These are phyloP conservation scores for Caretta caretta DNA, from an alignment of 2,113 vertebrate genomes.

Conservation along the genomic window DNA sequence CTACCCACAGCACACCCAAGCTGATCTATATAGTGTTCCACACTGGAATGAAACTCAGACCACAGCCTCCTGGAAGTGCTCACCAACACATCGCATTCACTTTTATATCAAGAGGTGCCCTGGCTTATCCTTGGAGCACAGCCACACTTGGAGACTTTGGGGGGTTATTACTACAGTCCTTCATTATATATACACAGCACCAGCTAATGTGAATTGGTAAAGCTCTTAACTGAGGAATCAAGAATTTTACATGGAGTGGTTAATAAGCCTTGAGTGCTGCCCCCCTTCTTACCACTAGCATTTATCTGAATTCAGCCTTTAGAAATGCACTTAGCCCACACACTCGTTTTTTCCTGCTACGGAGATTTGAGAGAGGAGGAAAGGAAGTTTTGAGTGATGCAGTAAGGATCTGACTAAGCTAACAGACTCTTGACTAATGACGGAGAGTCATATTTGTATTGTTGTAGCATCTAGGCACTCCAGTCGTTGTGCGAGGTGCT, in stretches of 20 bases:
- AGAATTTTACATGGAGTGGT: not conserved
- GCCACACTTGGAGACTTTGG: fast-evolving
- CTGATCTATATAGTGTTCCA: fast-evolving
- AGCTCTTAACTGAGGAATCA: not conserved
- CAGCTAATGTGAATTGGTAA: not conserved
- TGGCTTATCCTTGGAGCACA: not conserved
- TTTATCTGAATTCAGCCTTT: not conserved
- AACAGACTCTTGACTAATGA: not conserved
- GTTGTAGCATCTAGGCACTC: not conserved
- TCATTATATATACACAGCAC: not conserved
- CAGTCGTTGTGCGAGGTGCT: not conserved
- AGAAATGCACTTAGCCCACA: not conserved
- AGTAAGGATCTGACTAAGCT: not conserved
- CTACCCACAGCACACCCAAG: fast-evolving
- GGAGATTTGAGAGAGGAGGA: fast-evolving
- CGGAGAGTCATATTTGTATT: not conserved
- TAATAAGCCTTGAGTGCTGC: not conserved
- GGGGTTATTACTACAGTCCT: not conserved
- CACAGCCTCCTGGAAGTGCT: fast-evolving
- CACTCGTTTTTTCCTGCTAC: not conserved
- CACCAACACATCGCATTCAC: not conserved
- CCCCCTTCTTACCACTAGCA: not conserved
- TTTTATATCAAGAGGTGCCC: not conserved
- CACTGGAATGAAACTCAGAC: fast-evolving
- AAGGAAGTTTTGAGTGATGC: not conserved